A percentile compares a stretch with the other conserved stretches of the same genome.
Evolutionary conservation across 2,113 vertebrate genomes (phyloP).

Genomic region (Lasiurus borealis): DNA sequence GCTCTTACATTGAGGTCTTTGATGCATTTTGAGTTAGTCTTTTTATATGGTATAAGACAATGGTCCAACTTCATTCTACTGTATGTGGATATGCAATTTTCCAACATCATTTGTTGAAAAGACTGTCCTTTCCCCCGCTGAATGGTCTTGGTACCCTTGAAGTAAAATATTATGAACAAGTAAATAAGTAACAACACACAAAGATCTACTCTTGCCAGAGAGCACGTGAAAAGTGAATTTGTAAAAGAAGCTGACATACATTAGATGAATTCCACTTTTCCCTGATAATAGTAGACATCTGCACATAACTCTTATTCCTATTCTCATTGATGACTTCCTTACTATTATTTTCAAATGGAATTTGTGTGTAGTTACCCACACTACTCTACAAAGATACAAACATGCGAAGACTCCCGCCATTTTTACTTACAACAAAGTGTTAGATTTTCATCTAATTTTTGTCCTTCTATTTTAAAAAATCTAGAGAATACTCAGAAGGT

Average conservation of each 20-base stretch:
- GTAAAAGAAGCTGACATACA: not conserved
- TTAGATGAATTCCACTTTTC: not conserved
- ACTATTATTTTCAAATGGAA: not conserved
- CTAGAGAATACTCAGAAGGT: not conserved
- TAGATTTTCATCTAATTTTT: not conserved
- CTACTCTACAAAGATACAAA: not conserved
- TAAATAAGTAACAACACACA: constrained; percentile 33
- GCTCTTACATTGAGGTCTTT: not conserved
- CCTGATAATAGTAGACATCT: not conserved
- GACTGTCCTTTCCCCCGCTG: not conserved
- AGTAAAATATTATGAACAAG: constrained; percentile 13
- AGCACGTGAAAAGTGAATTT: not conserved
- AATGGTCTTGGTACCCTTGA: not conserved
- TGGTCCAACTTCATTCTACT: not conserved
- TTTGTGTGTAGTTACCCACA: not conserved
- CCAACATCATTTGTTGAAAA: not conserved
- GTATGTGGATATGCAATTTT: not conserved
- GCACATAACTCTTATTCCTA: not conserved
- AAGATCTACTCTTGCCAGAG: constrained; percentile 53
- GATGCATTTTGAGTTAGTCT: not conserved
- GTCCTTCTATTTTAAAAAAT: not conserved
- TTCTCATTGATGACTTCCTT: not conserved
- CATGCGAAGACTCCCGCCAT: not conserved
- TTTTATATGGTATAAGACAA: not conserved
- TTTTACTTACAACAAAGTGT: not conserved